These are phyloP conservation scores for Poecilia gillii DNA, from an alignment of 2,797 vertebrate genomes.

Conservation along the genomic window DNA sequence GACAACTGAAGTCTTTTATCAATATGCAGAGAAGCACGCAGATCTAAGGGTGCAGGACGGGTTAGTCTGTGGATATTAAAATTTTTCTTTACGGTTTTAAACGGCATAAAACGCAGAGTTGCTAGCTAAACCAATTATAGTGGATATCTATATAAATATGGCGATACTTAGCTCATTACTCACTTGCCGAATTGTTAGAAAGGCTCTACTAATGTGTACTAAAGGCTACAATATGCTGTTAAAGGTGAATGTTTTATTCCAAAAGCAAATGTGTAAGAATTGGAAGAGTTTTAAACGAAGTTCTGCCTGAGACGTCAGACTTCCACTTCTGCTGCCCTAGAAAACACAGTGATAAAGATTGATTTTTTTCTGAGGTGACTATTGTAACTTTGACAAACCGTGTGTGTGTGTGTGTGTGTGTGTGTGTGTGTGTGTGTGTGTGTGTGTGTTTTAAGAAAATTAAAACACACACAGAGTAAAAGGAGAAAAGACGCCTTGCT, in stretches of 20 bases:
- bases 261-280: rapidly evolving
- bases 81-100: neutral
- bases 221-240: neutral
- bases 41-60: rapidly evolving
- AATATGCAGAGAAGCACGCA: rapidly evolving
- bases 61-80: neutral
- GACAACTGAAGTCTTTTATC: neutral
- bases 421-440: too few species aligned
- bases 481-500: neutral
- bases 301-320: neutral
- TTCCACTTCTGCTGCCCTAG: neutral
- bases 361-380: neutral
- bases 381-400: neutral
- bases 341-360: neutral
- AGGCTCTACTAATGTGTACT: rapidly evolving
- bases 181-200: neutral
- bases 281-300: slow-evolving; percentile 8
- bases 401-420: neutral
- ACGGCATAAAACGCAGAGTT: neutral
- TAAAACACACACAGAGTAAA: neutral
- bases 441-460: neutral
- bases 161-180: neutral
- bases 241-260: rapidly evolving
- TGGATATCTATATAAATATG: neutral
- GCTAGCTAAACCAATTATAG: neutral